These are phyloP conservation scores for Axinella damicornis DNA, from an alignment of 37 sponge, comb jelly and placozoan genomes.

Conservation along the genomic window DNA sequence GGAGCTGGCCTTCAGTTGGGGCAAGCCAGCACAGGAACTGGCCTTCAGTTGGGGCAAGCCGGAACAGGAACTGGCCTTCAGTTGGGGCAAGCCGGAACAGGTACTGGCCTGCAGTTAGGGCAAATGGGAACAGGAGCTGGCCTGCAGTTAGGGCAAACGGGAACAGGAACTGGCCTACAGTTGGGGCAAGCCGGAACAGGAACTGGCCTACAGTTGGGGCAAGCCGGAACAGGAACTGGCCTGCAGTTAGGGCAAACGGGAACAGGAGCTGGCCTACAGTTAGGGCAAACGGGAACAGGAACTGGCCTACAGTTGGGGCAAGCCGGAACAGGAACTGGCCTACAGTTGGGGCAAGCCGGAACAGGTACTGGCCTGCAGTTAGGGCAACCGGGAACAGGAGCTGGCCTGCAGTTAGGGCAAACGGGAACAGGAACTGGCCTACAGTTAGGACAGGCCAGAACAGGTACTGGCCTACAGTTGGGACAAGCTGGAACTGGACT, in stretches of 20 bases:
- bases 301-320: constrained; percentile 9
- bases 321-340: no score
- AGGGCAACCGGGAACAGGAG: constrained; percentile 14
- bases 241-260: background rate
- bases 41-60: constrained; percentile 27
- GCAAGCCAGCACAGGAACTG: constrained; percentile 9
- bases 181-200: background rate
- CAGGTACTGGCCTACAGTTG: constrained; percentile 11
- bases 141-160: background rate
- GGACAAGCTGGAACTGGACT: constrained; percentile 10
- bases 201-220: background rate
- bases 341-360: background rate
- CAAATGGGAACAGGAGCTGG: background rate
- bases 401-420: background rate
- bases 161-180: background rate
- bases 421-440: constrained; percentile 1
- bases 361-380: constrained; percentile 6
- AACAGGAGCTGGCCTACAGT: background rate
- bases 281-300: background rate
- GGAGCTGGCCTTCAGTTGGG: constrained; percentile 17
- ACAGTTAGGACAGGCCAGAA: background rate
- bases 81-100: background rate
- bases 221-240: background rate
- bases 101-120: background rate
- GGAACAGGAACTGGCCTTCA: background rate